Evolutionary conservation across 2,888 invertebrate species (phyloP).

Genomic region (Caenorhabditis sp.): DNA sequence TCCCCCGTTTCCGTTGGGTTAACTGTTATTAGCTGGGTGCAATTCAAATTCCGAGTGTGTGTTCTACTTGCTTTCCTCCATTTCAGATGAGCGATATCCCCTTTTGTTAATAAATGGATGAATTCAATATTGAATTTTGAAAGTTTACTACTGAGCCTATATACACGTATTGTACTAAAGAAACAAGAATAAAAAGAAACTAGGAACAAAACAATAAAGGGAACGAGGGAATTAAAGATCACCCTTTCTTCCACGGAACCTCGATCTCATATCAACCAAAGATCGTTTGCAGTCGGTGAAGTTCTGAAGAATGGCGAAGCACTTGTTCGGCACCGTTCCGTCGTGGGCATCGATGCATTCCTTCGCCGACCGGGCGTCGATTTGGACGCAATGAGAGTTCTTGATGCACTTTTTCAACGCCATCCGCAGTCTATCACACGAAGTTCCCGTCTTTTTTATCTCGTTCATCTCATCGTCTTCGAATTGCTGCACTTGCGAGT

Average conservation of each 20-base stretch:
- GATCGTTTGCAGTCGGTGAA: slow-evolving; percentile 76
- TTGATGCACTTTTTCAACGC: slow-evolving; percentile 76
- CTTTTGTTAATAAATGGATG: slow-evolving; percentile 1
- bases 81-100: slow-evolving; percentile 8
- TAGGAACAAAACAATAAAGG: background rate
- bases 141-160: background rate
- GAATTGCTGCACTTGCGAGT: slow-evolving; percentile 53
- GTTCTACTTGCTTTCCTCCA: background rate
- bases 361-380: slow-evolving; percentile 68
- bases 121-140: background rate
- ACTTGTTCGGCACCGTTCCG: slow-evolving; percentile 72
- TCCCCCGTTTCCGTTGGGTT: slow-evolving; percentile 1
- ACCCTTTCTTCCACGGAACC: slow-evolving; percentile 75
- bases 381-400: slow-evolving; percentile 74
- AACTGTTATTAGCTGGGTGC: slow-evolving; percentile 35
- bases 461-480: slow-evolving; percentile 68
- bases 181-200: slow-evolving; percentile 1
- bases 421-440: slow-evolving; percentile 74
- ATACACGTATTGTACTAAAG: slow-evolving; percentile 2
- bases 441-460: slow-evolving; percentile 67
- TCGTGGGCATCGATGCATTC: slow-evolving; percentile 76
- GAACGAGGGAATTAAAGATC: slow-evolving; percentile 61
- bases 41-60: slow-evolving; percentile 44
- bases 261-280: slow-evolving; percentile 74
- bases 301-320: slow-evolving; percentile 71